Evolutionary conservation across 1,140 invertebrate genomes (phyloP).

Genomic region (Lepidurus packardi): DNA sequence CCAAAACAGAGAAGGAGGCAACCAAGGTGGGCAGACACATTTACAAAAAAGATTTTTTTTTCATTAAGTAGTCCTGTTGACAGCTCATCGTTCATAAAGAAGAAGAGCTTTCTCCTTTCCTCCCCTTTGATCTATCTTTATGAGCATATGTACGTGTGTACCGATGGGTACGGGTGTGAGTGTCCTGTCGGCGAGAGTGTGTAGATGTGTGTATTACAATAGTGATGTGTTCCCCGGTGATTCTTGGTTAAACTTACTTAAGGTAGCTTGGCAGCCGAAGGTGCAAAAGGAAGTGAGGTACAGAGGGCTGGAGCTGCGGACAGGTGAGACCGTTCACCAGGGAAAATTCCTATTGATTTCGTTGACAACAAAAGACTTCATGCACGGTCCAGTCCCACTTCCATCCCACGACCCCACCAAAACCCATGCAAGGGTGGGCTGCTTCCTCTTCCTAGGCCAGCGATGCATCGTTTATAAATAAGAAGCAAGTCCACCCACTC

Average conservation of each 20-base stretch:
- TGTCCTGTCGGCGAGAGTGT: not conserved
- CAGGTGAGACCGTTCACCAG: constrained; percentile 20
- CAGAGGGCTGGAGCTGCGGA: not conserved
- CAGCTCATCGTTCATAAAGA: constrained; percentile 9
- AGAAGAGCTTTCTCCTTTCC: not conserved
- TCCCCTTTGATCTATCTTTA: not conserved
- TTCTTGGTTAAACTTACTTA: constrained; percentile 22
- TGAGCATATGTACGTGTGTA: not conserved
- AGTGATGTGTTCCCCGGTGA: not conserved
- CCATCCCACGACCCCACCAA: constrained; percentile 3
- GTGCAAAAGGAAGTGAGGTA: not conserved
- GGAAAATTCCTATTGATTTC: constrained; percentile 22
- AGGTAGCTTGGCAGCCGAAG: constrained; percentile 10
- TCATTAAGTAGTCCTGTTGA: constrained; percentile 22
- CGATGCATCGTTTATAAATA: constrained; percentile 19
- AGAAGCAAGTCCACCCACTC: constrained; percentile 20
- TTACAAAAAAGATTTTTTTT: not conserved
- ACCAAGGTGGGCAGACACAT: not conserved
- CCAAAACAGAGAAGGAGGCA: not conserved
- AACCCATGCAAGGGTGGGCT: constrained; percentile 1
- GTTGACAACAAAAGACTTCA: constrained; percentile 19
- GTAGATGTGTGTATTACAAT: not conserved
- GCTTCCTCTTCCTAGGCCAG: not conserved
- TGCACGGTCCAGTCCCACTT: constrained; percentile 17
- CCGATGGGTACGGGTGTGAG: constrained; percentile 5